Percentiles rank a stretch among this genome's conserved stretches.
These are phyloP conservation scores for Drosophila fulvimacula DNA, from an alignment of 2,888 invertebrate species.

Conservation along the genomic window DNA sequence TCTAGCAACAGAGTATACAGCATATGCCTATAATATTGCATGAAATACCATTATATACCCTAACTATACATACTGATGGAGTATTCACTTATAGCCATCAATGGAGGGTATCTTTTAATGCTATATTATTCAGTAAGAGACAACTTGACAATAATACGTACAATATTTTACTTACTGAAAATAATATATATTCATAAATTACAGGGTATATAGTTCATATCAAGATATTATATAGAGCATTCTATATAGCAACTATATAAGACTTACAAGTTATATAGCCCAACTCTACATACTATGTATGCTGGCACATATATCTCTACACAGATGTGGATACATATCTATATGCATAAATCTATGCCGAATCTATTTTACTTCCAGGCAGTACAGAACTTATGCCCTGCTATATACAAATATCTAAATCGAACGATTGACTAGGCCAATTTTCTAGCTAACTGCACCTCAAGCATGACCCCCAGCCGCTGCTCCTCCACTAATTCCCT, in stretches of 20 bases:
- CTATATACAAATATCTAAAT: background rate
- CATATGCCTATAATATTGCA: background rate
- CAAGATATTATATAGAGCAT: background rate
- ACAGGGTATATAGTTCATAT: background rate
- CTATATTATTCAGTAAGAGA: no score
- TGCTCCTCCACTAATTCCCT: background rate
- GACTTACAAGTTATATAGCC: background rate
- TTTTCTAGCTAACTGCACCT: slow-evolving; percentile 21
- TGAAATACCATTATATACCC: no score
- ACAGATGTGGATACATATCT: background rate
- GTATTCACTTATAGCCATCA: background rate
- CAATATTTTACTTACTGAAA: no score
- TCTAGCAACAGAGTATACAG: background rate
- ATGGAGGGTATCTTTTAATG: no score
- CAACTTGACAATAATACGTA: no score
- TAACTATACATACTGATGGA: background rate
- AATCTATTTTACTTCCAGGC: background rate
- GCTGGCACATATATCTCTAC: background rate
- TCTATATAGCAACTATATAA: background rate
- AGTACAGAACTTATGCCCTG: background rate
- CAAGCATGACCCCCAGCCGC: background rate
- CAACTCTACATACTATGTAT: background rate
- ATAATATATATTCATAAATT: no score
- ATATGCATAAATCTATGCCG: background rate
- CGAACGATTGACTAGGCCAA: slow-evolving; percentile 7